phyloP scores from a whole-genome alignment of 2,888 invertebrate species.

The Mechanitis mazaeus region DNA sequence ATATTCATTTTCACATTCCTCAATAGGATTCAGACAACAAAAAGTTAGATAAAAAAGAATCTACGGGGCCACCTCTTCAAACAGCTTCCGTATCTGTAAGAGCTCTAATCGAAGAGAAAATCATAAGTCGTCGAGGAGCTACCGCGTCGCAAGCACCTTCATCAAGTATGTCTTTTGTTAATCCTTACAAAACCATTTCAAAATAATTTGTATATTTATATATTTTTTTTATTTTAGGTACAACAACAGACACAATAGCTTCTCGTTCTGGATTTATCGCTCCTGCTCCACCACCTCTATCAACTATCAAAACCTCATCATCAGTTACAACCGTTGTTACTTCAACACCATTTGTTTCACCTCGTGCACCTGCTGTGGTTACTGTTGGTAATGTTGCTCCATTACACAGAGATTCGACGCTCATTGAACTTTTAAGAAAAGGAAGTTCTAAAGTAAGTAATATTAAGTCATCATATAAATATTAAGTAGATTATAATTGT shows the following conservation, averaged over 20 bases:
- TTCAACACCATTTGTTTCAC: slow-evolving; percentile 68
- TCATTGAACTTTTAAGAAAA: slow-evolving; percentile 86
- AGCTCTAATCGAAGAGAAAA: slow-evolving; percentile 94
- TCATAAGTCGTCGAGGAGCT: slow-evolving; percentile 88
- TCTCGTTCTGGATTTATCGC: slow-evolving; percentile 62
- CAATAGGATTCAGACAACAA: slow-evolving; percentile 88
- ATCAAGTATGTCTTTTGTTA: slow-evolving; percentile 38
- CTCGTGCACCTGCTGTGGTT: slow-evolving; percentile 60
- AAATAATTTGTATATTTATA: too few relatives aligned
- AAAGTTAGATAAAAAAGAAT: slow-evolving; percentile 90
- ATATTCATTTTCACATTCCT: slow-evolving; percentile 3
- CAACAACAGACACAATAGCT: slow-evolving; percentile 43
- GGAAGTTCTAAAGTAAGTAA: slow-evolving; percentile 75
- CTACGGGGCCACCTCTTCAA: slow-evolving; percentile 88
- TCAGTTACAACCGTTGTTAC: slow-evolving; percentile 66
- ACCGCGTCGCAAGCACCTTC: slow-evolving; percentile 47
- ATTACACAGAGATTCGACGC: slow-evolving; percentile 83
- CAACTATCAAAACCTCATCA: slow-evolving; percentile 56
- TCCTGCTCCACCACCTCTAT: slow-evolving; percentile 66
- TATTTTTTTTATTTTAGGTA: slow-evolving; percentile 34
- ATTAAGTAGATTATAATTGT: not conserved
- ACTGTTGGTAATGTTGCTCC: slow-evolving; percentile 52
- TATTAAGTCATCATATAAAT: not conserved
- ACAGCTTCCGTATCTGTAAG: slow-evolving; percentile 95
- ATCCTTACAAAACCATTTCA: too few relatives aligned